These are phyloP conservation scores for Pogonognathellus flavescens DNA, from an alignment of 1,140 invertebrate species.

Conservation along the genomic window DNA sequence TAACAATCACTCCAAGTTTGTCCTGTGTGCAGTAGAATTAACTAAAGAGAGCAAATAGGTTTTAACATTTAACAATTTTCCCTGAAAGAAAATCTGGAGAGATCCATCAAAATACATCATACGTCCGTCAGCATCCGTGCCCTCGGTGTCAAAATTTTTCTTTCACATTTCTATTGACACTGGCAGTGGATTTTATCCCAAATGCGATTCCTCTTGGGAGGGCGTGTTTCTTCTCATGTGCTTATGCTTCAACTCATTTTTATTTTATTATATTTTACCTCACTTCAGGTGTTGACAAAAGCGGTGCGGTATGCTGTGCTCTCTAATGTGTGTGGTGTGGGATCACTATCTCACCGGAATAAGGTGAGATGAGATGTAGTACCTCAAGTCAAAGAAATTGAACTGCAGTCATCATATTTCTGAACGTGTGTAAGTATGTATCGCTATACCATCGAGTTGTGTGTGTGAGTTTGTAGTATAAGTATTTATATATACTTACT, in stretches of 20 bases:
- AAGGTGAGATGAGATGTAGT: slow-evolving; percentile 24
- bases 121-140: slow-evolving; percentile 36
- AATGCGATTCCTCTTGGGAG: slow-evolving; percentile 62
- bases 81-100: slow-evolving; percentile 40
- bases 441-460: neutral
- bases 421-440: neutral
- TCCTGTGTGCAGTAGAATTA: neutral
- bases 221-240: slow-evolving; percentile 61
- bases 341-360: neutral
- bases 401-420: neutral
- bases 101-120: slow-evolving; percentile 60
- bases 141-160: slow-evolving; percentile 53
- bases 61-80: slow-evolving; percentile 13
- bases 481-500: neutral
- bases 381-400: neutral
- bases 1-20: neutral
- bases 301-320: slow-evolving; percentile 16
- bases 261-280: slow-evolving; percentile 26
- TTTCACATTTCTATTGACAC: slow-evolving; percentile 59
- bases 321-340: neutral
- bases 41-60: slow-evolving; percentile 28
- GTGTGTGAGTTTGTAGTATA: neutral
- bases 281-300: slow-evolving; percentile 62
- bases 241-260: slow-evolving; percentile 49
- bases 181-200: slow-evolving; percentile 54